These are phyloP conservation scores for Trachops cirrhosus DNA, from an alignment of 2,797 vertebrate genomes.

Conservation along the genomic window DNA sequence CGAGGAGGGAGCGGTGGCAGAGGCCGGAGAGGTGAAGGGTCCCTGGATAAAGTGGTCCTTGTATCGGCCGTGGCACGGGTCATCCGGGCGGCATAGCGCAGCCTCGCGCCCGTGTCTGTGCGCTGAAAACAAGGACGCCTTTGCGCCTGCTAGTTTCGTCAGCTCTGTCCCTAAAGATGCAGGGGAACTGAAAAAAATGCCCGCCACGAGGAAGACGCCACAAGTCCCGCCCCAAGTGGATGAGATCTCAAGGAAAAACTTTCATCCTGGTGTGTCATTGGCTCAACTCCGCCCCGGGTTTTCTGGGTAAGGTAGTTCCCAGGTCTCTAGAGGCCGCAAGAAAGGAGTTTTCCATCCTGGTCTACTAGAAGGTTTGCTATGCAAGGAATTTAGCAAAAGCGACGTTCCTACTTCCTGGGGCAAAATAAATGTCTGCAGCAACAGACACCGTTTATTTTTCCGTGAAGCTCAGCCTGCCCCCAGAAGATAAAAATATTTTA, in stretches of 20 bases:
- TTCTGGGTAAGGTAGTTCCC: not conserved
- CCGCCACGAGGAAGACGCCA: not conserved
- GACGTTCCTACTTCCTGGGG: not conserved
- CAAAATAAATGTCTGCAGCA: not conserved
- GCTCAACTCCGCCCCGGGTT: rapidly evolving
- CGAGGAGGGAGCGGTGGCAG: no score
- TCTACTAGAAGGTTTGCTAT: not conserved
- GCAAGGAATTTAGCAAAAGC: not conserved
- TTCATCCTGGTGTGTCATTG: not conserved
- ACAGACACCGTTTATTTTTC: not conserved
- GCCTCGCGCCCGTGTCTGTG: no score
- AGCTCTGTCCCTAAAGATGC: rapidly evolving
- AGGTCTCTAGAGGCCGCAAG: rapidly evolving
- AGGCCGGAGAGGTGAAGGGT: no score
- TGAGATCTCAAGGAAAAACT: not conserved
- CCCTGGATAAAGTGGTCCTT: not conserved
- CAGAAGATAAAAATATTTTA: not conserved
- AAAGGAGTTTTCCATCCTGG: not conserved
- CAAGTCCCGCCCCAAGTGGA: not conserved
- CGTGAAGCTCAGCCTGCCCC: not conserved
- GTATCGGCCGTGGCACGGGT: not conserved
- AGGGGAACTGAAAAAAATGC: not conserved
- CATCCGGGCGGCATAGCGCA: no score
- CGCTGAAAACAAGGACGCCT: no score
- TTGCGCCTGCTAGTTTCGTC: not conserved